Conservation (phyloP, 2,888 invertebrate genomes). For the Willowsia nigromaculata region DNA sequence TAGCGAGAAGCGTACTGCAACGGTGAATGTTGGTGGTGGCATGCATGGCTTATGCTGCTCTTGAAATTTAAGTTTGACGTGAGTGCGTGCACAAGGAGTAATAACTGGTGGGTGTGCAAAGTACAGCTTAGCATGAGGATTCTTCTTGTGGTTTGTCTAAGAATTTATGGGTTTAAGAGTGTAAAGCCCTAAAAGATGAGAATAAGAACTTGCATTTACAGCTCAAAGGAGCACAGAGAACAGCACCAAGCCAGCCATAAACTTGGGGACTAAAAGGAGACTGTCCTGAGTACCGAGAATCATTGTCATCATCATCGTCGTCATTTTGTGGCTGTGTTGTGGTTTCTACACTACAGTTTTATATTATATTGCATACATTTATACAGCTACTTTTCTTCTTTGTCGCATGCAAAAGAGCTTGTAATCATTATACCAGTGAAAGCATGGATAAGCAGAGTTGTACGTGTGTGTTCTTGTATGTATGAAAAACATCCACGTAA, state of each 20-base stretch:
- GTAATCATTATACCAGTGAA: conserved; percentile 33
- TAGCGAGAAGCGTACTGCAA: neutral
- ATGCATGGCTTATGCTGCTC: neutral
- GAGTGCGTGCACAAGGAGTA: neutral
- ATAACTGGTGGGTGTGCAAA: conserved; percentile 17
- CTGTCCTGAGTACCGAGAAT: conserved; percentile 8
- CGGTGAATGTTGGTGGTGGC: neutral
- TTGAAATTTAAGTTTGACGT: neutral
- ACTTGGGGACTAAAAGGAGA: conserved; percentile 16
- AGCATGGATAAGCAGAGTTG: neutral
- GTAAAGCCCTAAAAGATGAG: conserved; percentile 4
- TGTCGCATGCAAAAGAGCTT: neutral
- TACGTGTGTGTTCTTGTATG: neutral
- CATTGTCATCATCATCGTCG: neutral
- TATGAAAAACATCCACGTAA: conserved; percentile 17
- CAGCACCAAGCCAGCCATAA: conserved; percentile 5
- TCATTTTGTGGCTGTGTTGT: conserved; percentile 15
- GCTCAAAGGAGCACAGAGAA: neutral
- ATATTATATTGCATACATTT: neutral
- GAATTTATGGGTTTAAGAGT: conserved; percentile 42
- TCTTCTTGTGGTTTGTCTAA: conserved; percentile 22
- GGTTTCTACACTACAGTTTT: neutral
- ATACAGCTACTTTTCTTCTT: neutral
- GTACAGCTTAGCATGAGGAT: conserved; percentile 21
- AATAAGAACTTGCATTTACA: neutral